Conservation (phyloP, 2,888 invertebrate species). For the Leptodirus hochenwartii region DNA sequence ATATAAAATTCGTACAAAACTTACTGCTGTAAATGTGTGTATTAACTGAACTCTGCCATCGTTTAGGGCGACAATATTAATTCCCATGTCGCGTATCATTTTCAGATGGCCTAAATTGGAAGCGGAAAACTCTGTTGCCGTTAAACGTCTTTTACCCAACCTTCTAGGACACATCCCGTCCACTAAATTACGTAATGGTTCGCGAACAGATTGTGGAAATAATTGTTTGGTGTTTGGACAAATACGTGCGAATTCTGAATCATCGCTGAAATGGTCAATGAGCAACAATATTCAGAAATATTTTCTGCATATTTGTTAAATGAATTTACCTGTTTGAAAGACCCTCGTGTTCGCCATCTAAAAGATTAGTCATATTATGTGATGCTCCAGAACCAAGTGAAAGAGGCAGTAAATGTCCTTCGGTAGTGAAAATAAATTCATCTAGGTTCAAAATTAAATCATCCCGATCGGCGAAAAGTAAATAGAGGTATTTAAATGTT, state of each 20-base stretch:
- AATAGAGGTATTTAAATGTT: conserved; percentile 92
- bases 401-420: conserved; percentile 89
- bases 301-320: neutral
- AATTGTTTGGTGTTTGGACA: conserved; percentile 76
- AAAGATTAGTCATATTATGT: too few relatives aligned
- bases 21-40: conserved; percentile 75
- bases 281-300: conserved; percentile 12
- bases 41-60: conserved; percentile 87
- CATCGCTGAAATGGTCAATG: conserved; percentile 32
- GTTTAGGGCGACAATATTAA: conserved; percentile 69
- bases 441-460: conserved; percentile 70
- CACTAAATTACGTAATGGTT: conserved; percentile 70
- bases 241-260: conserved; percentile 37
- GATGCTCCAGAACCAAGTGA: too few relatives aligned
- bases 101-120: conserved; percentile 74
- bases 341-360: too few relatives aligned
- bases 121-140: conserved; percentile 52
- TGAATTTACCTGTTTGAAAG: neutral
- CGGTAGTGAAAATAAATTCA: conserved; percentile 80
- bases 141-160: conserved; percentile 38
- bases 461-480: conserved; percentile 77
- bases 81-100: conserved; percentile 85
- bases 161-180: conserved; percentile 59
- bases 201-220: conserved; percentile 67
- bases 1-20: conserved; percentile 17